Evolutionary conservation across 2,797 vertebrate genomes (phyloP), one percentile per base, ranked within the genome.

Genomic region (Sebastes kiyomatsui): DNA sequence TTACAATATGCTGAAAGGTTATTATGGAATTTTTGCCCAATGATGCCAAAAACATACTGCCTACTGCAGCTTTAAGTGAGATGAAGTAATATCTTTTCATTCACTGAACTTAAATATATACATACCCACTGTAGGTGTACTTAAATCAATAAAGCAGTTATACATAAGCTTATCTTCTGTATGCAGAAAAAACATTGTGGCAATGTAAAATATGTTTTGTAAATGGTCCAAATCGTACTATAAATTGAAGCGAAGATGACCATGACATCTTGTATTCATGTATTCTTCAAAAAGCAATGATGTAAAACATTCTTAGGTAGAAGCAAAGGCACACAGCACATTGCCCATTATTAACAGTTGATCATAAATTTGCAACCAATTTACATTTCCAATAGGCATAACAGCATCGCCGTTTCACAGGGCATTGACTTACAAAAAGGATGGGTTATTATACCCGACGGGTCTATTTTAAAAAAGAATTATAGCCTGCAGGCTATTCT

Each of bases 281-380:
- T 84, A 82, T 79, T 87, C 73, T 82, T 28, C 61, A 56, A 79
- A 56, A 79, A 81, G 74, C 54, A 74, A 22, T 64, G 49, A 71
- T 83, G 62, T 81, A 62, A 81, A 84, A 78, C 84, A 84, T 70
- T 87, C 66, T 9, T n/a, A 69, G 74, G 75, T 78, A 83, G 30
- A 76, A 86, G 80, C 58, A 68, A 70, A 79, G 72, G 68, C 66
- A 72, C 20, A 52, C 42, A 46, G 81, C 76, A 73, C 76, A 75
- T 72, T 85, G 70, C 46, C 58, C 30, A 18, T 76, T 90, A 90
- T 88, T 90, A 89, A 83, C 77, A 83, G 77, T 27, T 87, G 79
- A 82, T 84, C 80, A 86, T 90, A 88, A 83, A 91, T 92, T 87
- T 89, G 82, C 81, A 87, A 79, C 65, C 73, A 72, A 87, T 92